Conservation (phyloP, 2,113 vertebrate genomes). For the Solenodon paradoxus region DNA sequence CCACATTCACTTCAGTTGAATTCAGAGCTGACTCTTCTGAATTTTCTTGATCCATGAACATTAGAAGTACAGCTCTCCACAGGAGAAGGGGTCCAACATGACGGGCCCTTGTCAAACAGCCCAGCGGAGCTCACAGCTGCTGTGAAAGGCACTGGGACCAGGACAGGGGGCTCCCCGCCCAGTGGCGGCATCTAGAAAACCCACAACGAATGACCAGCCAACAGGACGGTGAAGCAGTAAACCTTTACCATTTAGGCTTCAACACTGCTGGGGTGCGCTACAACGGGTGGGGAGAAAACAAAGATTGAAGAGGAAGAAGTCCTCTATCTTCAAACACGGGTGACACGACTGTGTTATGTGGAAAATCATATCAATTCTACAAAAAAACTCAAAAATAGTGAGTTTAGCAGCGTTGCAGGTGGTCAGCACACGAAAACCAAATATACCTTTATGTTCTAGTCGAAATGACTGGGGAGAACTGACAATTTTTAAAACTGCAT, state of each 20-base stretch:
- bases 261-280: not conserved
- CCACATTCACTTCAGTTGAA: not conserved
- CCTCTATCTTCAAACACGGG: not conserved
- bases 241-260: not conserved
- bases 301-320: not conserved
- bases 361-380: not conserved
- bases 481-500: not conserved
- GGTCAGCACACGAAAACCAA: not conserved
- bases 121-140: too few species aligned
- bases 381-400: not conserved
- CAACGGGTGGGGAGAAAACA: not conserved
- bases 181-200: not conserved
- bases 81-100: not conserved
- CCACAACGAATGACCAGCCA: too few species aligned
- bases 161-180: too few species aligned
- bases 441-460: not conserved
- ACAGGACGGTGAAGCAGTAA: not conserved
- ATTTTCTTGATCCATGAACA: not conserved
- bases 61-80: not conserved
- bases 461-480: conserved; percentile 1
- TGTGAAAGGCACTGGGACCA: too few species aligned
- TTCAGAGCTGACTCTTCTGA: not conserved
- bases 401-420: not conserved
- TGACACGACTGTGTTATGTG: not conserved
- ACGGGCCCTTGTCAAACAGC: too few species aligned